These are phyloP conservation scores for Saccostrea echinata DNA, from an alignment of 1,140 invertebrate genomes.

Conservation along the genomic window DNA sequence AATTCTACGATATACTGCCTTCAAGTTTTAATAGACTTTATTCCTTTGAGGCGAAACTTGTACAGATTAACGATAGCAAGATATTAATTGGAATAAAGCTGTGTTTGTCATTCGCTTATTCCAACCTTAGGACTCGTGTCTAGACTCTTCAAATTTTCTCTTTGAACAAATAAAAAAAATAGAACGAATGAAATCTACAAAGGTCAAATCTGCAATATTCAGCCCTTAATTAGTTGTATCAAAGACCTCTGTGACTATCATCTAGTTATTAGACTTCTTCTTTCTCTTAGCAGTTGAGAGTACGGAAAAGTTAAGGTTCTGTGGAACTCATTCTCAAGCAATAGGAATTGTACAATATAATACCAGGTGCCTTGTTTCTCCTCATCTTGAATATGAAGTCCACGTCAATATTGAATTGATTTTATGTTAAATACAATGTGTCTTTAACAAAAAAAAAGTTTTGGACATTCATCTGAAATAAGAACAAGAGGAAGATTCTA, in stretches of 20 bases:
- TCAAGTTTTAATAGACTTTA: no score
- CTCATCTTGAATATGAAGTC: not conserved
- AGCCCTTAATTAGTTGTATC: not conserved
- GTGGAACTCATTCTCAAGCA: not conserved
- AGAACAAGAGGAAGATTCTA: no score
- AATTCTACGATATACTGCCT: no score
- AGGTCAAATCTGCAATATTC: conserved; percentile 2
- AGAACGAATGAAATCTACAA: not conserved
- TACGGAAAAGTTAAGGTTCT: not conserved
- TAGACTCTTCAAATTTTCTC: not conserved
- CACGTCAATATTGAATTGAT: no score
- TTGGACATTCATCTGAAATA: no score
- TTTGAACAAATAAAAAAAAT: conserved; percentile 16
- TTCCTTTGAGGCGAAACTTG: no score
- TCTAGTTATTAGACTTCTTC: not conserved
- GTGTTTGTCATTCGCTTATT: conserved; percentile 2
- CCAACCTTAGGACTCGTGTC: not conserved
- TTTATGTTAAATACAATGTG: no score
- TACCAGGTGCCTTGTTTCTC: not conserved
- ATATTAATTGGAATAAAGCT: not conserved
- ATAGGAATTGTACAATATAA: not conserved
- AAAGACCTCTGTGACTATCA: not conserved
- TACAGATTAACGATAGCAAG: no score
- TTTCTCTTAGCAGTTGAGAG: not conserved
- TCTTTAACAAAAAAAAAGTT: no score